phyloP scores from a whole-genome alignment of 2,888 invertebrate species.

The Catocala sponsa region DNA sequence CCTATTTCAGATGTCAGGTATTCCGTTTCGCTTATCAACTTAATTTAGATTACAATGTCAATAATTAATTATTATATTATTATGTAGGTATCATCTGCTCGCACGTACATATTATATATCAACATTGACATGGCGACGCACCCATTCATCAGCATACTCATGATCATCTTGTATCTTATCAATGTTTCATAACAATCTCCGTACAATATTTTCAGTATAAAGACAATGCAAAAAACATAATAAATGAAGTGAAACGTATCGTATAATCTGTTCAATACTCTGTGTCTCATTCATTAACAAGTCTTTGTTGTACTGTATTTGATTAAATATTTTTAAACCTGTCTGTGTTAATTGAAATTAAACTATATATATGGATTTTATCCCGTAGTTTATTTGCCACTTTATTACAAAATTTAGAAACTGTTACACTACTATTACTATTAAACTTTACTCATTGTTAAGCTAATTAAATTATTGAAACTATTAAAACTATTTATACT shows the following conservation, averaged over 20 bases:
- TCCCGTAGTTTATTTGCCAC: no score
- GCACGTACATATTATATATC: neutral
- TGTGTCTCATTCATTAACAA: no score
- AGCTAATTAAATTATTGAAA: no score
- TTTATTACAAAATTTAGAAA: no score
- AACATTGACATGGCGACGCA: neutral
- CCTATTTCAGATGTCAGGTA: neutral
- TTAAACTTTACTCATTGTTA: no score
- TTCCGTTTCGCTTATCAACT: neutral
- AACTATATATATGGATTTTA: no score
- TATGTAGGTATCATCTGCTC: neutral
- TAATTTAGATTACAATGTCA: neutral
- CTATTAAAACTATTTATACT: no score
- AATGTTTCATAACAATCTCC: constrained; percentile 38
- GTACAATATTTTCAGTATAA: constrained; percentile 23
- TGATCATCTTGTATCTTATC: constrained; percentile 42
- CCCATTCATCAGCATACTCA: constrained; percentile 8
- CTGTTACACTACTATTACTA: no score
- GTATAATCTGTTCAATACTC: no score
- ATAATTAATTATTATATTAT: neutral
- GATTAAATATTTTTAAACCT: no score
- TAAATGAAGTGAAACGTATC: neutral
- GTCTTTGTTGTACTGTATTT: no score
- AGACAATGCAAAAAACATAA: constrained; percentile 16
- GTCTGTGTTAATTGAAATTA: no score